Conservation (phyloP, 1,140 invertebrate species). For the Papilio machaon region DNA sequence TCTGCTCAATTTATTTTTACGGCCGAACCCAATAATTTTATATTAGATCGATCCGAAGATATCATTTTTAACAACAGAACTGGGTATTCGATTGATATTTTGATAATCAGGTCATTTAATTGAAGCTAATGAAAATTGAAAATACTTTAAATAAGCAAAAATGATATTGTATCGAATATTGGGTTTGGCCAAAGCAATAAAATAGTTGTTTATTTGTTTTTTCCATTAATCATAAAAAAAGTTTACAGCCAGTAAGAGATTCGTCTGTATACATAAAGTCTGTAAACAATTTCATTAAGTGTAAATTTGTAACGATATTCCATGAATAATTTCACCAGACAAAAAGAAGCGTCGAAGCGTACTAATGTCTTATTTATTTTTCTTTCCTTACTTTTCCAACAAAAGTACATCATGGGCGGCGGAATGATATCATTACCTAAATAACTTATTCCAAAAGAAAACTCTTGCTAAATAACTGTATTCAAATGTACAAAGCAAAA, state of each 20-base stretch:
- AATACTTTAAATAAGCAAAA: neutral
- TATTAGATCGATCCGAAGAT: too few species aligned
- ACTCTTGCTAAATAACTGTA: conserved; percentile 21
- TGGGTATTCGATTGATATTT: too few species aligned
- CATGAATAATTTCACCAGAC: conserved; percentile 26
- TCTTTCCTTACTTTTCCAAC: conserved; percentile 18
- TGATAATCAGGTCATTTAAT: too few species aligned
- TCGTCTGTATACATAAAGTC: neutral
- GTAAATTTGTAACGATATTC: conserved; percentile 25
- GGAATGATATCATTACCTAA: conserved; percentile 28
- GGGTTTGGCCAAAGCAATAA: neutral
- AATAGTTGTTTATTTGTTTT: neutral
- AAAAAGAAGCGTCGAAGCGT: conserved; percentile 24
- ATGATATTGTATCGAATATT: neutral
- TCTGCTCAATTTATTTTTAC: neutral
- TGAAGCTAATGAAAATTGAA: neutral
- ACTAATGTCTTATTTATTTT: conserved; percentile 29
- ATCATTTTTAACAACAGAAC: too few species aligned
- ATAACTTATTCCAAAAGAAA: conserved; percentile 27
- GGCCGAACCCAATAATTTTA: too few species aligned
- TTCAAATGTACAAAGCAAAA: conserved; percentile 24
- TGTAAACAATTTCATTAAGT: conserved; percentile 22
- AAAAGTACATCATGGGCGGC: conserved; percentile 5
- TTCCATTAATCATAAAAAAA: neutral
- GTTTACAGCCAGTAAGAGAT: neutral